These are phyloP conservation scores for Omphaloscelis lunosa DNA, from an alignment of 2,888 invertebrate genomes.

Conservation along the genomic window DNA sequence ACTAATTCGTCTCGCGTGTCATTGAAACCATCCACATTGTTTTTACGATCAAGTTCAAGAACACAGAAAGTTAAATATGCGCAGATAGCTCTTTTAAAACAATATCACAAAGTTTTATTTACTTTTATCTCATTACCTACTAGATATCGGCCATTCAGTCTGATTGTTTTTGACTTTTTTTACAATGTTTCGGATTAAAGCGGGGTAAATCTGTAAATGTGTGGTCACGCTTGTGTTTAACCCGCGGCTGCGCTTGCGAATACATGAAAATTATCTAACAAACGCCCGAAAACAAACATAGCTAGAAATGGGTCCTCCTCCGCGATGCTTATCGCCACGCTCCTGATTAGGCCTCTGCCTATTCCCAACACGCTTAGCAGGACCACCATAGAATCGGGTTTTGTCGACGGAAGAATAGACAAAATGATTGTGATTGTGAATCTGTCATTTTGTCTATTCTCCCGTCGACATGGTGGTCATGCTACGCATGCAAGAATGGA, in stretches of 20 bases:
- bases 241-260: neutral
- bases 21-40: constrained; percentile 77
- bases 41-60: constrained; percentile 76
- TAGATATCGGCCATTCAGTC: constrained; percentile 63
- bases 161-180: constrained; percentile 30
- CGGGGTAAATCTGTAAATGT: constrained; percentile 10
- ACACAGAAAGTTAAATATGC: constrained; percentile 55
- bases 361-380: too few species aligned
- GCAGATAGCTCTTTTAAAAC: constrained; percentile 66
- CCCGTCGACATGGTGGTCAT: too few species aligned
- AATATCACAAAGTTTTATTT: constrained; percentile 56
- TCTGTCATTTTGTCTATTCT: too few species aligned
- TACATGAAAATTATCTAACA: neutral
- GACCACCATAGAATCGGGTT: too few species aligned
- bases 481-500: neutral
- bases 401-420: too few species aligned
- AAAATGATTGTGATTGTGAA: too few species aligned
- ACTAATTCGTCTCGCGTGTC: constrained; percentile 66
- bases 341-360: neutral
- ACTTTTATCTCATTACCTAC: constrained; percentile 65
- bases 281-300: neutral
- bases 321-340: neutral
- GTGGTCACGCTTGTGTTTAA: neutral
- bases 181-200: constrained; percentile 34
- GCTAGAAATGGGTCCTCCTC: neutral